These are phyloP conservation scores for Perodicticus potto DNA, from an alignment of 2,797 vertebrate genomes.

Conservation along the genomic window DNA sequence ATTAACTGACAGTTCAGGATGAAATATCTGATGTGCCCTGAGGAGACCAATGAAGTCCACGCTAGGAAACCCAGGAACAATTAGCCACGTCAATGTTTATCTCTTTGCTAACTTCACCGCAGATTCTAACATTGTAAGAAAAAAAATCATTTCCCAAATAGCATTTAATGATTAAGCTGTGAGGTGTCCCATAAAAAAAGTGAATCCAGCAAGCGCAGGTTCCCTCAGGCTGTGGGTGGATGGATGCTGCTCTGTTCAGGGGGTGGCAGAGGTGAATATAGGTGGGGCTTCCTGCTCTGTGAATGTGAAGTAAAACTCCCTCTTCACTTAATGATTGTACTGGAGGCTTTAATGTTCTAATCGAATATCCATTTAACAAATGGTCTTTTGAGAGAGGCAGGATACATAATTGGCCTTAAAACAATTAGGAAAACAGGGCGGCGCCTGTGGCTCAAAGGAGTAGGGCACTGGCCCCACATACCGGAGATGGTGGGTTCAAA, in stretches of 20 bases:
- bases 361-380: not conserved
- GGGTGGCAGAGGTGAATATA: not conserved
- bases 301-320: not conserved
- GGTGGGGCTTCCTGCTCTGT: not conserved
- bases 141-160: not conserved
- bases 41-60: not conserved
- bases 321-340: not conserved
- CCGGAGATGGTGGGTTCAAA: no score
- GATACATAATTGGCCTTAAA: not conserved
- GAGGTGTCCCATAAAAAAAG: not conserved
- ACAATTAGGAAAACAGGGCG: conserved; percentile 33
- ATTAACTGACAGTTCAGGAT: not conserved
- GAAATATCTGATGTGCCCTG: conserved; percentile 3
- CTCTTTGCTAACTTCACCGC: not conserved
- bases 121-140: not conserved
- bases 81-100: not conserved
- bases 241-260: not conserved
- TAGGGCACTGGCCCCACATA: no score
- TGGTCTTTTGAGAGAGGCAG: not conserved
- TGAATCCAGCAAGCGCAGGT: not conserved
- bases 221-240: not conserved
- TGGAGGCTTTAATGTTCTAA: not conserved
- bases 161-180: not conserved
- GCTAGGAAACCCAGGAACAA: not conserved
- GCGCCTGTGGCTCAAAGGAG: no score